A percentile compares a stretch with the other conserved stretches of the same genome.
These are phyloP conservation scores for Callimorpha dominula DNA, from an alignment of 2,888 invertebrate species.

Conservation along the genomic window DNA sequence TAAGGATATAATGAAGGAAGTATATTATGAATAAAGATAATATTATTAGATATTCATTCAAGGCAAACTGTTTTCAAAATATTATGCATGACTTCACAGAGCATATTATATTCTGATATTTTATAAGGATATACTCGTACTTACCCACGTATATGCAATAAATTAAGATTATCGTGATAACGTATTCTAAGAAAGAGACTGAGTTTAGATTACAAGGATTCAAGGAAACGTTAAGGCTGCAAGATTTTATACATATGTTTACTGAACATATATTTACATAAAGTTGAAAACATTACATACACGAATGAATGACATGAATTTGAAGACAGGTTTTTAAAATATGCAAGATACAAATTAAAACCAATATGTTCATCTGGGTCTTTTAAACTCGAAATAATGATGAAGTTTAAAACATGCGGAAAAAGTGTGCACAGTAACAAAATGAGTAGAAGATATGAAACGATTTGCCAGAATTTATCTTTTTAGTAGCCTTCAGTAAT, in stretches of 20 bases:
- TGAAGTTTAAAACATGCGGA: not conserved
- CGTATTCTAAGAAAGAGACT: not conserved
- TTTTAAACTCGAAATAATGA: not conserved
- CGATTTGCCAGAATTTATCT: no score
- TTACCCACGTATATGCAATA: not conserved
- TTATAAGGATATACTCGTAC: not conserved
- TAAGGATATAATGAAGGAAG: not conserved
- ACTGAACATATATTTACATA: not conserved
- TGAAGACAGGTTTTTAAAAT: not conserved
- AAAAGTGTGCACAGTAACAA: not conserved
- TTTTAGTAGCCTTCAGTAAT: no score
- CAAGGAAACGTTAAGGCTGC: no score
- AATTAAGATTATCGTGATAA: not conserved
- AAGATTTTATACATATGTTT: no score
- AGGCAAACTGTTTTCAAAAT: not conserved
- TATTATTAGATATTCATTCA: not conserved
- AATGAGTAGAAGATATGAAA: not conserved
- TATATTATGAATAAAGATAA: not conserved
- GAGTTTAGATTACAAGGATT: not conserved
- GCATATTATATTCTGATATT: not conserved
- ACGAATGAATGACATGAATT: not conserved
- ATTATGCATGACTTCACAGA: not conserved
- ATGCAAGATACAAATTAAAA: no score
- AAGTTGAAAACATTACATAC: not conserved
- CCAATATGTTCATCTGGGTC: not conserved